These are phyloP conservation scores for Pangasius djambal DNA, from an alignment of 2,797 vertebrate species.

Conservation along the genomic window DNA sequence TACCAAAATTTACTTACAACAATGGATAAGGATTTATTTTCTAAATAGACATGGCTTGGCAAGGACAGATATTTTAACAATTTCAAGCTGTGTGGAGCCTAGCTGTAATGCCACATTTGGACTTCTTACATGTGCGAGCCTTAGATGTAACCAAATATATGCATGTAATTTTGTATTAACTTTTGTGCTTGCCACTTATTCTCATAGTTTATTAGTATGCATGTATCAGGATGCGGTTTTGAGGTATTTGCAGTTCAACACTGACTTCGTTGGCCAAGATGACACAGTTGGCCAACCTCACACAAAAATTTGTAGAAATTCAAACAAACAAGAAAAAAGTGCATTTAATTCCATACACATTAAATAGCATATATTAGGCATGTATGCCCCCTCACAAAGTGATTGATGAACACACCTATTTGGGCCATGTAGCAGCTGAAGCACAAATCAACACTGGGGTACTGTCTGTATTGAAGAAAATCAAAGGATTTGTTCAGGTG, in stretches of 20 bases:
- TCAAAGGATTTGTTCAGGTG: neutral
- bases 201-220: too few relatives aligned
- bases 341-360: neutral
- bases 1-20: neutral
- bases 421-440: neutral
- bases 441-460: neutral
- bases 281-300: neutral
- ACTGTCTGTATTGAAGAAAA: neutral
- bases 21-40: neutral
- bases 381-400: neutral
- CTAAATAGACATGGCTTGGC: neutral
- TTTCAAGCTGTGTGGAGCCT: neutral
- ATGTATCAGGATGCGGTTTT: neutral
- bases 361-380: neutral
- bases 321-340: too few relatives aligned
- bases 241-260: neutral
- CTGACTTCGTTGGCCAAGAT: neutral
- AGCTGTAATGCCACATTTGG: neutral
- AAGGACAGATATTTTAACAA: neutral
- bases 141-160: neutral
- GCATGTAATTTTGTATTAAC: neutral
- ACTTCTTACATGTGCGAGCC: neutral
- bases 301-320: neutral
- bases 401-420: neutral
- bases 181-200: neutral